A percentile compares a stretch with the other conserved stretches of the same genome.
Conservation (phyloP, 2,113 vertebrate genomes). For the Octodon degus region DNA sequence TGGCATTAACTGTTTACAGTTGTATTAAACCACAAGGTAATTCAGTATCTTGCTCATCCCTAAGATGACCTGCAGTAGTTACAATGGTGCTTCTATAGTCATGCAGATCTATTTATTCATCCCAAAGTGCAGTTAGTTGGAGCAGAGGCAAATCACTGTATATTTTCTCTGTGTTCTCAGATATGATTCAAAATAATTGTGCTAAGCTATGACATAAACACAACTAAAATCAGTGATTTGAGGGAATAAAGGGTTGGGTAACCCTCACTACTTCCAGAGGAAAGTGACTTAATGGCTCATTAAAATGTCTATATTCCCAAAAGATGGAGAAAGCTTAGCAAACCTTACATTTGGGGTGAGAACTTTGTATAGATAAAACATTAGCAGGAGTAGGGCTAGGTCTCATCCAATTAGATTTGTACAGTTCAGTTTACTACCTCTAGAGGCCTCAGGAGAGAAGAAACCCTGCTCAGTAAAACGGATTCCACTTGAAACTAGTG, state of each 20-base stretch:
- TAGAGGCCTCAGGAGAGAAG: slow-evolving; percentile 58
- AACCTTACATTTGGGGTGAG: slow-evolving; percentile 45
- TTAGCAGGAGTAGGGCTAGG: slow-evolving; percentile 44
- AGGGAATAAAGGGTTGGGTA: background rate
- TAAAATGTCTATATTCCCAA: slow-evolving; percentile 65
- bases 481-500: slow-evolving; percentile 75
- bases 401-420: slow-evolving; percentile 70
- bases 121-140: background rate
- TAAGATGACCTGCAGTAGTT: background rate
- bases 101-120: background rate
- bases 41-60: background rate
- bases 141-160: background rate
- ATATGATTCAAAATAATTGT: background rate
- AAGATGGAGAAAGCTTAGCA: slow-evolving; percentile 52
- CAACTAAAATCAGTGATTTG: background rate
- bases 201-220: background rate
- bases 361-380: slow-evolving; percentile 15
- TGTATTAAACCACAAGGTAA: slow-evolving; percentile 27
- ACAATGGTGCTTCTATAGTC: background rate
- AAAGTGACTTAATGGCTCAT: slow-evolving; percentile 47
- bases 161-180: background rate
- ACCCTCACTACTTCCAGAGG: background rate
- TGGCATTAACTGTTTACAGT: background rate
- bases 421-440: slow-evolving; percentile 69
- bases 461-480: slow-evolving; percentile 67